phyloP scores from a whole-genome alignment of 2,797 vertebrate genomes.

The Buceros bicornis region DNA sequence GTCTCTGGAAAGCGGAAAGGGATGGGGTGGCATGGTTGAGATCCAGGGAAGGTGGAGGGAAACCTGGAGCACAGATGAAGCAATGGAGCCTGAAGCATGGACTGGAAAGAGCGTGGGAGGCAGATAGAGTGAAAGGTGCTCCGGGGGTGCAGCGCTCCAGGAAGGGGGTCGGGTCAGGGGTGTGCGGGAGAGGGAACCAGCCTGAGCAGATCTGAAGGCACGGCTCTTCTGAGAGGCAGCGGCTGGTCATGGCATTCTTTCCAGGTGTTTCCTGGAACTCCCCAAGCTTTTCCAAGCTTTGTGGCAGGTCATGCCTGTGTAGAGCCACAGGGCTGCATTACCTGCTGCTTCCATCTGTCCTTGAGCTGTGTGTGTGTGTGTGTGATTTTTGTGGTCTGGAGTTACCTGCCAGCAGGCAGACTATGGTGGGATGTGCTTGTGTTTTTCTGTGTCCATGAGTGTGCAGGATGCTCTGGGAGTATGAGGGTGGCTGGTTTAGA shows the following conservation, averaged over 20 bases:
- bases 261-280: neutral
- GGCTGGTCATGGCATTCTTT: accelerated
- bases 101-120: neutral
- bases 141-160: neutral
- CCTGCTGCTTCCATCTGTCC: neutral
- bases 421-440: neutral
- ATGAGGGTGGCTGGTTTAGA: neutral
- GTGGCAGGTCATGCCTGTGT: neutral
- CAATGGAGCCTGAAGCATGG: neutral
- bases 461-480: neutral
- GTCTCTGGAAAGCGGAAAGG: neutral
- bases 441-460: neutral
- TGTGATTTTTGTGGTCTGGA: neutral
- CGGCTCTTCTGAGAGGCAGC: neutral
- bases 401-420: neutral
- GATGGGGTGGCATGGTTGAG: neutral
- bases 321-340: neutral
- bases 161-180: neutral
- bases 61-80: neutral
- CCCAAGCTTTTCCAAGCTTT: neutral
- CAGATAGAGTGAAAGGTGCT: neutral
- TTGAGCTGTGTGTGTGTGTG: neutral
- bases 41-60: neutral
- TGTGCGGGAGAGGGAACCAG: neutral
- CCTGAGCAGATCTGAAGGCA: neutral